These are phyloP conservation scores for Clusia tigrina DNA, from an alignment of 2,888 invertebrate genomes.

Conservation along the genomic window DNA sequence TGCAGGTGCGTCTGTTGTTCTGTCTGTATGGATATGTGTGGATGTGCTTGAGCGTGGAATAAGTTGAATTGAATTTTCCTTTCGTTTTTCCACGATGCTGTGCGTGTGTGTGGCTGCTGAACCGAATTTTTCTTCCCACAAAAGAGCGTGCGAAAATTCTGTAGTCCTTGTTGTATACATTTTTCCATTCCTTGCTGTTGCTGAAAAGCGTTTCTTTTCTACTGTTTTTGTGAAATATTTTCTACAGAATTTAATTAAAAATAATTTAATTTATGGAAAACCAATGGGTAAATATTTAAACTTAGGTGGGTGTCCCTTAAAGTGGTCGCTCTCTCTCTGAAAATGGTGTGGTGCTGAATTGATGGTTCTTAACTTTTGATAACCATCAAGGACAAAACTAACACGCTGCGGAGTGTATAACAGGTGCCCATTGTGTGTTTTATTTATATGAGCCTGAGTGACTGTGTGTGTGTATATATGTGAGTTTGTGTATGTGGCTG, in stretches of 20 bases:
- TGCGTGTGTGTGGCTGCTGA: neutral
- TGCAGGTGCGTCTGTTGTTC: neutral
- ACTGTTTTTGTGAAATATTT: too few relatives aligned
- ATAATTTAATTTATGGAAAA: too few relatives aligned
- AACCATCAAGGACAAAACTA: conserved; percentile 8
- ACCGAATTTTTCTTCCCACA: conserved; percentile 10
- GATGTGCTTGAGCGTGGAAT: conserved; percentile 8
- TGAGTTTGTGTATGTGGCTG: too few relatives aligned
- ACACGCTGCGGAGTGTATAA: conserved; percentile 23
- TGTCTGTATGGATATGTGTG: neutral
- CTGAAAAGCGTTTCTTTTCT: conserved; percentile 18
- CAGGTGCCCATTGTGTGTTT: conserved; percentile 26
- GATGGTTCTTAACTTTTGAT: neutral
- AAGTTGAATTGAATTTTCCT: conserved; percentile 13
- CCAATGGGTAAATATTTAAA: too few relatives aligned
- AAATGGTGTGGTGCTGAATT: neutral
- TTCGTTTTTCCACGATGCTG: conserved; percentile 7
- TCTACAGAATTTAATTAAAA: too few relatives aligned
- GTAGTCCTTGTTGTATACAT: conserved; percentile 8
- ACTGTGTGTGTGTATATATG: neutral
- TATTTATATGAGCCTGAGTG: too few relatives aligned
- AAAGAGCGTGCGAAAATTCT: conserved; percentile 17
- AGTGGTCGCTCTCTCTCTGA: neutral
- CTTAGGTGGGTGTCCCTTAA: neutral
- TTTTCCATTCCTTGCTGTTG: conserved; percentile 22